These are phyloP conservation scores for Pluvianellus socialis DNA, from an alignment of 2,113 vertebrate genomes.

Conservation along the genomic window DNA sequence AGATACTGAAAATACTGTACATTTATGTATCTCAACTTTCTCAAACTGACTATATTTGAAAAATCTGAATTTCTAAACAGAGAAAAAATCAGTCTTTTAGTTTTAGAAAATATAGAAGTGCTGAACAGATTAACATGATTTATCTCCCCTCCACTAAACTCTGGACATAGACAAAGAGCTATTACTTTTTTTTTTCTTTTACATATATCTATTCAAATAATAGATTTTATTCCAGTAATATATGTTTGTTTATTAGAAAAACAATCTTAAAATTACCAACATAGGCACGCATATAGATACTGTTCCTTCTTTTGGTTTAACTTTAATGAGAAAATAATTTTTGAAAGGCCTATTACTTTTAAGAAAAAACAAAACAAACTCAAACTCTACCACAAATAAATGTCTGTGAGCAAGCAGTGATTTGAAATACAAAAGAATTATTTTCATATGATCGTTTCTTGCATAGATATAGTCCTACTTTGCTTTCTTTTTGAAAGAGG, in stretches of 20 bases:
- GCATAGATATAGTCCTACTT: not conserved
- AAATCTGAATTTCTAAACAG: not conserved
- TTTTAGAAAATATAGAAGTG: not conserved
- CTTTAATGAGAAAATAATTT: not conserved
- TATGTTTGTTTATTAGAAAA: not conserved
- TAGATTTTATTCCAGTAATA: not conserved
- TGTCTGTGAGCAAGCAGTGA: not conserved
- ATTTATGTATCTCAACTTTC: not conserved
- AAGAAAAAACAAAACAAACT: not conserved
- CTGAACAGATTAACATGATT: fast-evolving
- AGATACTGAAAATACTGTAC: not conserved
- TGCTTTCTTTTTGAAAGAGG: not conserved
- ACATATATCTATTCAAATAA: not conserved
- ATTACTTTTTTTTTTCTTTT: not conserved
- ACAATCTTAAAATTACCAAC: not conserved
- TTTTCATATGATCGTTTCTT: not conserved
- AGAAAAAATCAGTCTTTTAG: not conserved
- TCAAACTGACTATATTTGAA: not conserved
- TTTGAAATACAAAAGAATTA: not conserved
- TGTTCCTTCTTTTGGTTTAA: not conserved
- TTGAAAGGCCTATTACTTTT: not conserved
- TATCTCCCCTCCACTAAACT: not conserved
- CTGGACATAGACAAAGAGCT: not conserved
- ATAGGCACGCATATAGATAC: not conserved
- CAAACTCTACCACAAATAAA: not conserved